Conservation (phyloP, 2,888 invertebrate genomes). For the Drosophila cognata region DNA sequence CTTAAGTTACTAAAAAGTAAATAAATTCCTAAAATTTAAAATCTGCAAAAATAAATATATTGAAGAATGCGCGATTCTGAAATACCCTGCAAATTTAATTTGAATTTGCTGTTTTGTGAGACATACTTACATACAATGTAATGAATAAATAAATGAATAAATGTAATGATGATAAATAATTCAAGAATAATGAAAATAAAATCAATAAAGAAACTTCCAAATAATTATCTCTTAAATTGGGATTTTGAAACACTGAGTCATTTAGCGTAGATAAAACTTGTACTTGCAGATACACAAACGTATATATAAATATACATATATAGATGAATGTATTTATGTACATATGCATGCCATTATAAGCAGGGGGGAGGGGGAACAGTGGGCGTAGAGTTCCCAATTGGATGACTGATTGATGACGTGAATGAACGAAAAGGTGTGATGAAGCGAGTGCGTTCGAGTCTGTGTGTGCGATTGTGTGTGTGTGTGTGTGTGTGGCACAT, state of each 20-base stretch:
- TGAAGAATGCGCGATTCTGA: background rate
- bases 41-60: background rate
- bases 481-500: constrained; percentile 50
- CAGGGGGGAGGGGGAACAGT: background rate
- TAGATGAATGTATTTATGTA: constrained; percentile 6
- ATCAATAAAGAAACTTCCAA: background rate
- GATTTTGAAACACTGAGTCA: constrained; percentile 1
- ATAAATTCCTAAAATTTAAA: background rate
- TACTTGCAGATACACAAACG: background rate
- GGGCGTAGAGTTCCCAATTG: constrained; percentile 53
- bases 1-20: background rate
- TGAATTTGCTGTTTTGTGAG: background rate
- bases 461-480: background rate
- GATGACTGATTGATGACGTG: constrained; percentile 82
- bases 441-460: constrained; percentile 54
- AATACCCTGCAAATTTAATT: background rate
- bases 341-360: constrained; percentile 4
- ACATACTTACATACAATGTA: too few relatives aligned
- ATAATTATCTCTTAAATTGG: background rate
- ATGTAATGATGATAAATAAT: too few relatives aligned
- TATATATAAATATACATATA: background rate
- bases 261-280: constrained; percentile 2
- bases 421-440: constrained; percentile 59
- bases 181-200: background rate
- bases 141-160: background rate